Evolutionary conservation across 2,797 vertebrate species (phyloP), one percentile per base, ranked within the genome.

Genomic region (Echeneis naucrates): DNA sequence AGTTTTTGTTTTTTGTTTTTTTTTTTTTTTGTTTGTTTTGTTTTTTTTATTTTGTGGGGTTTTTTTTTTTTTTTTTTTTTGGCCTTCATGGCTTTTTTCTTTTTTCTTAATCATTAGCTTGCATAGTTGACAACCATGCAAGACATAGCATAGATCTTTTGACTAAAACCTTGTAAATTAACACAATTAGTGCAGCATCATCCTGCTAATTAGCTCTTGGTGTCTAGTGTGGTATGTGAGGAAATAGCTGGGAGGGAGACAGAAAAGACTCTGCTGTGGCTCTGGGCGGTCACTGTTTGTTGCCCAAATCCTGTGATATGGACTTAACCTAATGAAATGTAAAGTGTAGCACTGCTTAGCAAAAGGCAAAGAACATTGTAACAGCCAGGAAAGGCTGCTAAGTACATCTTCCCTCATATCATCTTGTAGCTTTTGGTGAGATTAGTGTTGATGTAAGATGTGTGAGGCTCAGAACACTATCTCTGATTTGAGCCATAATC

Each of bases 111-210:
- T 96, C 96, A 96, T 96, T 97, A 95, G 93, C 94, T 95, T 85
- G 55, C 94, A 95, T 94, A 93, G 91, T 93, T 97, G 96, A 97
- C 95, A 97, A 95, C 93, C 91, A 92, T 95, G 95, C 95, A 94
- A 96, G 95, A 94, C 95, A 93, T 94, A 95, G 95, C 94, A 94
- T 94, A 92, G 93, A 96, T 97, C 94, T 94, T 97, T 97, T 98
- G 95, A 97, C 96, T 96, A 96, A 98, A 98, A 97, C 96, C 96
- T 97, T 97, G 96, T 97, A 97, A 98, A 99, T 98, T 97, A 98
- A 96, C 96, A 96, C 97, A 98, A 98, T 99, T 98, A 99, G 96
- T 95, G 95, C 95, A 96, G 96, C 96, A 96, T 96, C 96, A 96
- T 97, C 95, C 95, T 92, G 94, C 96, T 98, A 99, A 99, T 99